Conservation (phyloP, 2,113 vertebrate genomes). For the Numida meleagris region DNA sequence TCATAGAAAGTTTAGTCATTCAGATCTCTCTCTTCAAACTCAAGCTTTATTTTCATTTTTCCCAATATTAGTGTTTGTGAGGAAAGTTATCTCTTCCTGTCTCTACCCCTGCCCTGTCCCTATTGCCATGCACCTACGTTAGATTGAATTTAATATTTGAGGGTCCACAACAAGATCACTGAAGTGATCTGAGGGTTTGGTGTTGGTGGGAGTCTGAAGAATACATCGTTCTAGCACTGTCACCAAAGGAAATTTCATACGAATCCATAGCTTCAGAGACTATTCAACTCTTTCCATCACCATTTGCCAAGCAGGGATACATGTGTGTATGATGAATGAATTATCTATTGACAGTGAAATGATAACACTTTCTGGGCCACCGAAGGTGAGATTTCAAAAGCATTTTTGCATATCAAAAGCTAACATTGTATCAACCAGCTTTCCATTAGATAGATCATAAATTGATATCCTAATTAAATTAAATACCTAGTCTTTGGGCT, state of each 20-base stretch:
- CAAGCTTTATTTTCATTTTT: background rate
- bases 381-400: slow-evolving; percentile 65
- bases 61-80: background rate
- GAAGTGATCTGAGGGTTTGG: background rate
- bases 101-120: background rate
- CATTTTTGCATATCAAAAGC: slow-evolving; percentile 65
- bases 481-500: slow-evolving; percentile 2
- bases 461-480: slow-evolving; percentile 44
- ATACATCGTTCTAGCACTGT: background rate
- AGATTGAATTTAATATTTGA: background rate
- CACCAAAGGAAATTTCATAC: background rate
- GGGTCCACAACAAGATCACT: background rate
- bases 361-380: slow-evolving; percentile 51
- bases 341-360: slow-evolving; percentile 43
- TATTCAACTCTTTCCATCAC: background rate
- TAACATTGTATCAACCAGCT: slow-evolving; percentile 27
- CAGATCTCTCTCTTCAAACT: background rate
- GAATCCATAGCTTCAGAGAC: background rate
- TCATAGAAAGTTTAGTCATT: background rate
- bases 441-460: slow-evolving; percentile 43
- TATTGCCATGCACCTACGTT: background rate
- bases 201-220: background rate
- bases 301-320: slow-evolving; percentile 1
- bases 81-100: background rate
- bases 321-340: background rate